phyloP scores from a whole-genome alignment of 2,888 invertebrate genomes.

The Tenthredo notha region DNA sequence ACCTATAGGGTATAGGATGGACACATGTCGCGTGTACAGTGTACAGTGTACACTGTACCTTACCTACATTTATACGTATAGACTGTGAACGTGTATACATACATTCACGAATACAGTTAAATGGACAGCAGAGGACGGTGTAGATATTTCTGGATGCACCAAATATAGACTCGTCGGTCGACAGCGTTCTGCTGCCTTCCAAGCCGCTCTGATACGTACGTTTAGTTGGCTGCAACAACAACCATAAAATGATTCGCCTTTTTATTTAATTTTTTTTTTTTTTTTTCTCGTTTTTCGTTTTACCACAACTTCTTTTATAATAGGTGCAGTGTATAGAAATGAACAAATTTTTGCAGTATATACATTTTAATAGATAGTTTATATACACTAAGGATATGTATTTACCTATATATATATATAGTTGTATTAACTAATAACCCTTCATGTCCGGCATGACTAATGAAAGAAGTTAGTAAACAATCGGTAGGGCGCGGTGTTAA shows the following conservation, averaged over 20 bases:
- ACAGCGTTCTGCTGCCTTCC: slow-evolving; percentile 54
- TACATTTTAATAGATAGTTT: too few species aligned
- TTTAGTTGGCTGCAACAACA: slow-evolving; percentile 15
- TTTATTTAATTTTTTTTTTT: neutral
- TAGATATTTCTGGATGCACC: slow-evolving; percentile 62
- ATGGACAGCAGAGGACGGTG: slow-evolving; percentile 49
- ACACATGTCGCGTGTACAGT: neutral
- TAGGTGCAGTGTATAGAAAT: too few species aligned
- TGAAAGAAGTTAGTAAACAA: slow-evolving; percentile 19
- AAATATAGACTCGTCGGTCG: slow-evolving; percentile 52
- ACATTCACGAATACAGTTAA: neutral
- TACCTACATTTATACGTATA: neutral
- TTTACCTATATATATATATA: neutral
- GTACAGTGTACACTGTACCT: too few species aligned
- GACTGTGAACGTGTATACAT: neutral
- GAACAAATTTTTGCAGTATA: neutral
- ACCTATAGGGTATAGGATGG: neutral
- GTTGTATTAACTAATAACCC: neutral
- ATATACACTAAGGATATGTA: too few species aligned
- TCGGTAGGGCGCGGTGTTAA: slow-evolving; percentile 58
- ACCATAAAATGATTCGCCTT: neutral
- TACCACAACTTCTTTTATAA: too few species aligned
- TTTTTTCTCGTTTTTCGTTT: too few species aligned
- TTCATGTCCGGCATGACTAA: slow-evolving; percentile 25
- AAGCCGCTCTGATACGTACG: neutral